Base-by-base conservation (phyloP, 1,140 invertebrate genomes). In the Drosophila takahashii region DNA sequence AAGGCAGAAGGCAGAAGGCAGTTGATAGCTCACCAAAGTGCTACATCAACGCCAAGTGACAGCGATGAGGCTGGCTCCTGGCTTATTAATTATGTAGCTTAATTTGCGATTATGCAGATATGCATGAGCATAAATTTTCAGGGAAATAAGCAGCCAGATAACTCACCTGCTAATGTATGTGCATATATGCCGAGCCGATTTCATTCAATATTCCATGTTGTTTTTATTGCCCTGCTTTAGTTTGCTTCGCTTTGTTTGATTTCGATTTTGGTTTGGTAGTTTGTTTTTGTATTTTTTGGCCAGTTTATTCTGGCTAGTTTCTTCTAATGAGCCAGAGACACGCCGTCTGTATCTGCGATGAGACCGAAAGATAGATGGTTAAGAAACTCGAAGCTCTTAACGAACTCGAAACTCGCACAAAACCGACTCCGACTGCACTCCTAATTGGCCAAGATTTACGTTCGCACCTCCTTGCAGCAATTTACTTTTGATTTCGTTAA, bases 101-200 rank as follows among this genome's bases (percentile, higher is more conserved):
- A 86, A 86, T 86, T 86, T 86, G 81, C 83, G 83, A 87, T 86
- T 86, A 86, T 86, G 83, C 83, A 86, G 83, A 86, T 86, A 86
- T 70, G 67, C 67, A 71, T 79, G 79, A 79, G 83, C 84, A 86
- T 86, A 87, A 81, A 86, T 86, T 87, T 86, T 65, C 22, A 70
- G 70, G 69, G 74, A 64, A 65, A 72, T 78, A 62, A 60, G 61
- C 70, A 79, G 70, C 36, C 75, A 65, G 75, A 86, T 86, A 86
- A 86, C 83, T 86, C 79, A 86, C 83, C 81, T 67, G 65, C 62
- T 89, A 86, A 83, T 89, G 73, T 89, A 86, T 86, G 81, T 83
- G 83, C 83, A 86, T 86, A 86, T 58, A 71, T 59, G 69, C 77
- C 41, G 1, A 51, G 64, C 73, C 66, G 59, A 56, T 53, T 87